Evolutionary conservation across 1,140 invertebrate species (phyloP), one percentile per base, ranked within the genome.

Genomic region (Macrotrachela quadricornifera): DNA sequence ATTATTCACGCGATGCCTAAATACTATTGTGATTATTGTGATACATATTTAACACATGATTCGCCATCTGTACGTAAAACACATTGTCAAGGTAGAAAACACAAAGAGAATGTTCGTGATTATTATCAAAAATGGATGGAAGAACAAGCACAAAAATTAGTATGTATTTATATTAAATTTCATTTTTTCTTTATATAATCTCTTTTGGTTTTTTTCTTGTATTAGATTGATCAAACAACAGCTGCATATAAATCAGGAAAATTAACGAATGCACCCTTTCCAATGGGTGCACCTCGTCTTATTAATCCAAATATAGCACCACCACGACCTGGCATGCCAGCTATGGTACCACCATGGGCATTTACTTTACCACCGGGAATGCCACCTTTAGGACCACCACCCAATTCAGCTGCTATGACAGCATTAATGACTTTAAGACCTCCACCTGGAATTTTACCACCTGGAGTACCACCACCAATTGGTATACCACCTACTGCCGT

Each of bases 71-170:
- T 99, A 0, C 72, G 94, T 51, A 99, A 97, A 74, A 99, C 94
- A 3, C 94, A 99, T 64, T 97, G 92, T 67, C 90, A 87, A 56
- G 94, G 94, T 9, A 74, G 92, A 57, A 99, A 99, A 70, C 94
- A 99, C 71, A 96, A 97, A 71, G 94, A 99, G 64, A 97, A 97
- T 72, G 94, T 99, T 0, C 87, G 94, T 67, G 87, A 94, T 69
- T 99, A 90, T 64, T 99, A 99, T 71, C 91, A 97, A 64, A 96
- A 95, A 74, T 99, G 92, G 94, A 90, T 99, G 83, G 94, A 96
- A 69, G 88, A 97, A 68, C 90, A 99, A 73, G 91, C 90, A 0
- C 90, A 97, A 65, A 46, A 46, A 17, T 46, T 30, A 30, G 21
- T 30, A 30, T 8, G 21, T 30, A 30, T 30, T 4, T 30, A 30